A percentile compares a stretch with the other conserved stretches of the same genome.
Evolutionary conservation across 2,888 invertebrate species (phyloP).

Genomic region (Synanthedon formicaeformis): DNA sequence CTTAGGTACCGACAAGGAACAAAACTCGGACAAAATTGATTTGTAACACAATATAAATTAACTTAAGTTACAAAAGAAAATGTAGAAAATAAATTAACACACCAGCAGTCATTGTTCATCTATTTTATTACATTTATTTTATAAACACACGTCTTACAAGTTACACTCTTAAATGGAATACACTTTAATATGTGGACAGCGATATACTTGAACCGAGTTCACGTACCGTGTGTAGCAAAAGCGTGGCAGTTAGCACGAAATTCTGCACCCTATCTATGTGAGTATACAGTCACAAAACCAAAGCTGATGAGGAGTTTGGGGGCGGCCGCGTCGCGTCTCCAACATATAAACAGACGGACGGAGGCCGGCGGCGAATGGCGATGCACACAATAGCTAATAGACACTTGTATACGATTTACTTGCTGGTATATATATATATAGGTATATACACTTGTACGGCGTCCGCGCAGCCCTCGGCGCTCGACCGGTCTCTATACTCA

Average conservation of each 20-base stretch:
- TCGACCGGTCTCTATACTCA: conserved; percentile 30
- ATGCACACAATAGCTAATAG: conserved; percentile 11
- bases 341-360: conserved; percentile 8
- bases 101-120: conserved; percentile 56
- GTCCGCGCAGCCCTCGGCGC: conserved; percentile 34
- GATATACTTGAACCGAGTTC: conserved; percentile 40
- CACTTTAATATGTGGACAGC: conserved; percentile 43
- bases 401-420: conserved; percentile 22
- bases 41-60: conserved; percentile 53
- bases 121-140: conserved; percentile 49
- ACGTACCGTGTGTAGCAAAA: conserved; percentile 48
- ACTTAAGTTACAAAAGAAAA: conserved; percentile 48
- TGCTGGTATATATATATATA: conserved; percentile 7
- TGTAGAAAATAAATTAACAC: conserved; percentile 65
- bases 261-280: conserved; percentile 58
- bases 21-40: conserved; percentile 26
- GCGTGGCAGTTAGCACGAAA: conserved; percentile 63
- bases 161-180: conserved; percentile 60
- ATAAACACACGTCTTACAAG: conserved; percentile 52
- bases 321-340: conserved; percentile 14
- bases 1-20: conserved; percentile 22
- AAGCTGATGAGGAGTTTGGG: conserved; percentile 30
- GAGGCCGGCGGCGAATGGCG: conserved; percentile 10
- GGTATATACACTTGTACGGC: conserved; percentile 3
- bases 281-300: conserved; percentile 35